Evolutionary conservation across 2,797 vertebrate species (phyloP).

Genomic region (Spheniscus humboldti): DNA sequence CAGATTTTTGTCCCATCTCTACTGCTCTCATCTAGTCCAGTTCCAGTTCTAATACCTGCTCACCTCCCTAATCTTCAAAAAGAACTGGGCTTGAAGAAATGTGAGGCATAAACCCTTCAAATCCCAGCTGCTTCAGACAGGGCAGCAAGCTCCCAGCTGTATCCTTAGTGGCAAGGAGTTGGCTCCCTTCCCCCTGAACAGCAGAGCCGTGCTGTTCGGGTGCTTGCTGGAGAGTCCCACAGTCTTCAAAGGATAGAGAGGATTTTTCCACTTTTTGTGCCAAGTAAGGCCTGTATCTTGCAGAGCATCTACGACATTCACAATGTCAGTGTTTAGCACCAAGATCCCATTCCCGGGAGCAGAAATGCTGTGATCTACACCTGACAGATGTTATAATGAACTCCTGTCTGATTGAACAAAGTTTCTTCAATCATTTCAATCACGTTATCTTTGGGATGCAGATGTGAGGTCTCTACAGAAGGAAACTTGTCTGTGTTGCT

Average conservation of each 20-base stretch:
- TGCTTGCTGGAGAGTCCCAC: neutral
- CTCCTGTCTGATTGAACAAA: constrained; percentile 63
- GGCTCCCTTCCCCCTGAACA: too few species aligned
- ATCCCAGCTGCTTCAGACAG: neutral
- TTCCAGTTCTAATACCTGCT: neutral
- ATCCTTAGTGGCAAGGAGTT: too few species aligned
- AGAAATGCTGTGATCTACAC: constrained; percentile 65
- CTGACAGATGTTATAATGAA: constrained; percentile 86
- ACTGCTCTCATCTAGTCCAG: neutral
- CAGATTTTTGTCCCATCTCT: neutral
- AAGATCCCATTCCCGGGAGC: neutral
- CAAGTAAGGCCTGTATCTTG: neutral
- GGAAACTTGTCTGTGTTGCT: constrained; percentile 68
- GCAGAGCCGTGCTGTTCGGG: too few species aligned
- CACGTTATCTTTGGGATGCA: constrained; percentile 66
- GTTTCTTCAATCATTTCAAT: constrained; percentile 70
- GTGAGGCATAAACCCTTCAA: neutral
- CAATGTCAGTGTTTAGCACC: neutral
- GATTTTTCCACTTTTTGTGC: neutral
- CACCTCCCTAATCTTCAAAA: neutral
- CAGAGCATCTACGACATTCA: neutral
- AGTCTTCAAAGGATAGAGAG: neutral
- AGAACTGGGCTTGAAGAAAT: neutral
- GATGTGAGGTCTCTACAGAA: constrained; percentile 72
- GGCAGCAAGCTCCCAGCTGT: neutral